A percentile compares a stretch with the other conserved stretches of the same genome.
phyloP scores from a whole-genome alignment of 2,797 vertebrate species.

The Mareca penelope region DNA sequence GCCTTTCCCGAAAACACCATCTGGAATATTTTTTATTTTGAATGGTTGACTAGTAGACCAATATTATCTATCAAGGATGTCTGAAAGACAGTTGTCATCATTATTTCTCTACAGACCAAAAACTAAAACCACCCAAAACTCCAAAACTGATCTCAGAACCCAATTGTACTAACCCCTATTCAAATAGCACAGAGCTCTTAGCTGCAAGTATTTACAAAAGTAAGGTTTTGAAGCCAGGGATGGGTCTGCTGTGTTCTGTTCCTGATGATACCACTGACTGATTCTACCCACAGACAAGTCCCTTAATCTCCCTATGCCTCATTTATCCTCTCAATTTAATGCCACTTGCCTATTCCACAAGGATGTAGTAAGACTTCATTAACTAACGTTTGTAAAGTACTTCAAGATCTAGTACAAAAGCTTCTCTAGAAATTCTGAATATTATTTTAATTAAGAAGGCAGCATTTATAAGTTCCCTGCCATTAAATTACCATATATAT shows the following conservation, averaged over 20 bases:
- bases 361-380: not conserved
- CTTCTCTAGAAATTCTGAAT: not conserved
- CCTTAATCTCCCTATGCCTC: not conserved
- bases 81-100: not conserved
- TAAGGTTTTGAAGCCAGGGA: not conserved
- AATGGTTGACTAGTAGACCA: not conserved
- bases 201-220: not conserved
- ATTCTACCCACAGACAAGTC: not conserved
- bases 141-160: not conserved
- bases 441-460: not conserved
- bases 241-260: not conserved
- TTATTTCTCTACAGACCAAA: not conserved
- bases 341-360: not conserved
- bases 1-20: conserved; percentile 32
- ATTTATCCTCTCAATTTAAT: not conserved
- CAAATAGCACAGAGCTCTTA: not conserved
- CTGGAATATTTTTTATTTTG: not conserved
- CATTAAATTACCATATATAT: not conserved
- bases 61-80: not conserved
- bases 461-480: not conserved
- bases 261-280: not conserved
- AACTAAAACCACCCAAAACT: not conserved
- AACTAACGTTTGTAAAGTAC: not conserved
- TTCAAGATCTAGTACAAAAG: not conserved
- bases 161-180: not conserved